Conservation (phyloP, 2,797 vertebrate species). For the Sebastes elongatus region DNA sequence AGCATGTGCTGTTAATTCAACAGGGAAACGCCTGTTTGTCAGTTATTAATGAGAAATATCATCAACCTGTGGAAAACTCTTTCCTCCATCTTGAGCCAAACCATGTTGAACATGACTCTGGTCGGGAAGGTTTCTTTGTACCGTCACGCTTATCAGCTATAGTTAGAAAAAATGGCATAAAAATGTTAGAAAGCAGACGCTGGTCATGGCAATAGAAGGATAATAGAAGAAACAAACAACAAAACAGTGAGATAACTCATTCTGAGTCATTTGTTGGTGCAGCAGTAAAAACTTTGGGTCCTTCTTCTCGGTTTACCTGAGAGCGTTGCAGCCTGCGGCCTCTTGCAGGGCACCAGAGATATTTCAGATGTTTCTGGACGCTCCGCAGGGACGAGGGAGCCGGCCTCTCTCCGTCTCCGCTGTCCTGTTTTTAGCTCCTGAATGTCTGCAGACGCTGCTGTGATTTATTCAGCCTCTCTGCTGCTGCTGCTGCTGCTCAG, state of each 20-base stretch:
- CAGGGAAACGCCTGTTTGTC: background rate
- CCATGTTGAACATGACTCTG: too few relatives aligned
- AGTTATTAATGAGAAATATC: background rate
- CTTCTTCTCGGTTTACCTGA: background rate
- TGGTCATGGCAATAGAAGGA: too few relatives aligned
- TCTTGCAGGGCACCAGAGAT: constrained; percentile 45
- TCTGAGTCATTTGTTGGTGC: constrained; percentile 7
- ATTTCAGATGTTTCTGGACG: constrained; percentile 29
- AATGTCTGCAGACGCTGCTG: constrained; percentile 47
- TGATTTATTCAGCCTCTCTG: constrained; percentile 63
- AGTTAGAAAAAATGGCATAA: too few relatives aligned
- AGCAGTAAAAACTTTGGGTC: background rate
- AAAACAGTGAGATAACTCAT: background rate
- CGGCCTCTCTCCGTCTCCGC: constrained; percentile 27
- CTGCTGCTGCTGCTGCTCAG: constrained; percentile 40
- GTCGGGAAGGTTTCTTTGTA: too few relatives aligned
- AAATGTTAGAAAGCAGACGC: too few relatives aligned
- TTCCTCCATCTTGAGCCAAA: background rate
- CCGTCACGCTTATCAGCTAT: too few relatives aligned
- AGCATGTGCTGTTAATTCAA: background rate
- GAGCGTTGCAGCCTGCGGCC: constrained; percentile 7
- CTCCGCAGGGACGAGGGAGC: constrained; percentile 20
- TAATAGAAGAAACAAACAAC: background rate
- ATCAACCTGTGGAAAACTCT: background rate
- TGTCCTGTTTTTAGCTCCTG: constrained; percentile 63